Conservation (phyloP, 2,113 vertebrate species). For the Onychostoma macrolepis region DNA sequence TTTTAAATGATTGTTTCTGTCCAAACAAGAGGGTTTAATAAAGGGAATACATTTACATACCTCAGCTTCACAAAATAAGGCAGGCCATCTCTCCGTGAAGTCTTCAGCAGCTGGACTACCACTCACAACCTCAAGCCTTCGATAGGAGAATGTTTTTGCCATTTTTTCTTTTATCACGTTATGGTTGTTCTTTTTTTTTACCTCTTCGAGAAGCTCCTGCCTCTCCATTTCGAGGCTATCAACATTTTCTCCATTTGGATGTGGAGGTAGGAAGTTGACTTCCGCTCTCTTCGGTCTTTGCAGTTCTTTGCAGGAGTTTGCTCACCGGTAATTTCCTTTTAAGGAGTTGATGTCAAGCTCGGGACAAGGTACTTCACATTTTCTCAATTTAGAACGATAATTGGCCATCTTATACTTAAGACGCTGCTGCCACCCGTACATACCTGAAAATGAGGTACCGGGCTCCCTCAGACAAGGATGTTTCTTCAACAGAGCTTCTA, state of each 20-base stretch:
- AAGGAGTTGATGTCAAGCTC: constrained; percentile 57
- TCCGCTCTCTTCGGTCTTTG: constrained; percentile 58
- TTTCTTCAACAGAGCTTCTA: constrained; percentile 49
- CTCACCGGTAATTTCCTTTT: constrained; percentile 57
- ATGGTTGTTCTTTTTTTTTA: too few relatives aligned
- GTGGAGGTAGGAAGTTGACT: constrained; percentile 61
- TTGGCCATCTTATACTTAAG: constrained; percentile 60
- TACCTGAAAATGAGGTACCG: constrained; percentile 50
- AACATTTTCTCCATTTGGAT: constrained; percentile 56
- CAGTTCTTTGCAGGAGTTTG: constrained; percentile 57
- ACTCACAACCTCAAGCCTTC: constrained; percentile 57
- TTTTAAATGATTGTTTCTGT: neutral
- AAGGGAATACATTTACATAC: constrained; percentile 15
- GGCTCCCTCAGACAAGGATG: constrained; percentile 50
- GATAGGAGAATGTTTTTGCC: constrained; percentile 53
- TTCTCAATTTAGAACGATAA: constrained; percentile 52
- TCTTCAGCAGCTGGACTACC: constrained; percentile 43
- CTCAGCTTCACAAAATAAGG: constrained; percentile 53
- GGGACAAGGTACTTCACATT: constrained; percentile 50
- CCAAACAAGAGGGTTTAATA: neutral
- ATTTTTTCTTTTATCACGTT: constrained; percentile 31
- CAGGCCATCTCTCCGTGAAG: constrained; percentile 55
- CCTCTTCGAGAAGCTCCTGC: too few relatives aligned
- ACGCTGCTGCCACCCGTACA: constrained; percentile 49
- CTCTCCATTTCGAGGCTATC: too few relatives aligned